These are phyloP conservation scores for Microhierax caerulescens DNA, from an alignment of 2,797 vertebrate genomes.

Conservation along the genomic window DNA sequence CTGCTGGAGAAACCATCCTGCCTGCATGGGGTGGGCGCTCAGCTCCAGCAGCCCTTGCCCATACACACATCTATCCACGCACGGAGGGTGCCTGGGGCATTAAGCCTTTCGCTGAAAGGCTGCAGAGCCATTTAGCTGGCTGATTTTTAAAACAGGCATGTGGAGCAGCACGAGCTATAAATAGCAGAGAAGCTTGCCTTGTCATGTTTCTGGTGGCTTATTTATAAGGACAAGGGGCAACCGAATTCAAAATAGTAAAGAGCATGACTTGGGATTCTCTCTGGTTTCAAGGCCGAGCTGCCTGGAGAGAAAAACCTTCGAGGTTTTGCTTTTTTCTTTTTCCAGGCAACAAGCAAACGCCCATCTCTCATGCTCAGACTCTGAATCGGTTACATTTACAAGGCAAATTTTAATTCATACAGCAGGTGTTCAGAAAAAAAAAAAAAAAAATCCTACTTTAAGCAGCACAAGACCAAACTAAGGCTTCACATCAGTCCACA, in stretches of 20 bases:
- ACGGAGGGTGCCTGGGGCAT: not conserved
- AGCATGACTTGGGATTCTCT: not conserved
- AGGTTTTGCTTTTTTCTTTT: not conserved
- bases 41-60: not conserved
- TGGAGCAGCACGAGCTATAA: not conserved
- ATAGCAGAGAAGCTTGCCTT: slow-evolving; percentile 40
- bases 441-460: not conserved
- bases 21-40: not conserved
- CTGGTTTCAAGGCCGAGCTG: not conserved
- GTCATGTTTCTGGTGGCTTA: slow-evolving; percentile 47
- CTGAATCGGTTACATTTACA: slow-evolving; percentile 42
- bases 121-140: slow-evolving; percentile 41
- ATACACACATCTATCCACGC: not conserved
- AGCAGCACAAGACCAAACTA: not conserved
- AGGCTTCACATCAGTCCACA: not conserved
- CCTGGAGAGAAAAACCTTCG: not conserved
- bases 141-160: slow-evolving; percentile 25
- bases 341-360: not conserved
- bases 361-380: not conserved
- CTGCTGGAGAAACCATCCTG: not conserved
- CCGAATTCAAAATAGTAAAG: not conserved
- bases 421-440: slow-evolving; percentile 33
- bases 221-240: slow-evolving; percentile 19
- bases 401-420: slow-evolving; percentile 63
- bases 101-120: not conserved